Conservation (phyloP, 2,888 invertebrate species). For the Macrophya alboannulata region DNA sequence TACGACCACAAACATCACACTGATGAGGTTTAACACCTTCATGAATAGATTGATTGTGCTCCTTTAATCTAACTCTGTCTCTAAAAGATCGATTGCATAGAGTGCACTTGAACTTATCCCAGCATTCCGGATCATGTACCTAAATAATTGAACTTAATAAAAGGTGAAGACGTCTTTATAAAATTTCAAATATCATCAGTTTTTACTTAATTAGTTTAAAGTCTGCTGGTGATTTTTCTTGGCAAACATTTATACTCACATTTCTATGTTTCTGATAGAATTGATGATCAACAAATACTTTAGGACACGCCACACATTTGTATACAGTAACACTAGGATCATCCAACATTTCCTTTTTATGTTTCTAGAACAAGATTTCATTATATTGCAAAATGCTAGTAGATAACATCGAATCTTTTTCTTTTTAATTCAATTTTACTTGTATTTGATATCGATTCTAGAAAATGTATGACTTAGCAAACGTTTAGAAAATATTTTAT, state of each 20-base stretch:
- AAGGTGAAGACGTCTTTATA: background rate
- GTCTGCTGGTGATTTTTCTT: background rate
- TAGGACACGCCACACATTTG: conserved; percentile 69
- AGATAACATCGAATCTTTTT: background rate
- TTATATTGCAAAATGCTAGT: background rate
- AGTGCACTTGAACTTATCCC: conserved; percentile 60
- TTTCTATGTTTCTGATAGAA: conserved; percentile 70
- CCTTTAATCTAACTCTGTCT: conserved; percentile 66
- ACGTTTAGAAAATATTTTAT: background rate
- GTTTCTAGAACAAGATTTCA: conserved; percentile 63
- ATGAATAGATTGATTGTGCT: conserved; percentile 68
- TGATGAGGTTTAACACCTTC: conserved; percentile 68
- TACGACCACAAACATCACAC: conserved; percentile 69
- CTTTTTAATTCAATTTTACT: background rate
- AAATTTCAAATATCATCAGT: background rate
- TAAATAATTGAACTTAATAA: conserved; percentile 34
- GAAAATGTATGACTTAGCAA: background rate
- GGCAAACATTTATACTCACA: conserved; percentile 61
- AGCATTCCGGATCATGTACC: conserved; percentile 60
- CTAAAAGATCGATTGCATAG: conserved; percentile 68
- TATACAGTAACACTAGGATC: conserved; percentile 65
- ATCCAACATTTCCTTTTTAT: conserved; percentile 67
- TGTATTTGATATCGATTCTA: background rate
- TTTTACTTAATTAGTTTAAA: background rate
- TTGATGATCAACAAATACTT: conserved; percentile 69